phyloP scores from a whole-genome alignment of 2,888 invertebrate genomes.

The Caenorhabditis uteleia region DNA sequence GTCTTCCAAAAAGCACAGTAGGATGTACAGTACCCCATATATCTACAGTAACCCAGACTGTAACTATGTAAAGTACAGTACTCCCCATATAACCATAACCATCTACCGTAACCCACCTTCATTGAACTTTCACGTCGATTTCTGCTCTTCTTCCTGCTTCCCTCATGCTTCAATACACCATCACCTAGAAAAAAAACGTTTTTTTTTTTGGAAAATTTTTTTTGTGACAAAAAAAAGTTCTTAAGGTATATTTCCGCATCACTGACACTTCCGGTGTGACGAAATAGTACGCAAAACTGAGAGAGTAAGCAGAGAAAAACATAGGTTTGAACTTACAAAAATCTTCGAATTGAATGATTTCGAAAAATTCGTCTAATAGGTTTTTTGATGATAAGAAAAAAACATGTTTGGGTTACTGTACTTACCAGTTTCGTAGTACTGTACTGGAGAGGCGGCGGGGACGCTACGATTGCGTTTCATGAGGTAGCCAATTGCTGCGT shows the following conservation, averaged over 20 bases:
- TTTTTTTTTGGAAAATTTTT: slow-evolving; percentile 1
- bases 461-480: slow-evolving; percentile 59
- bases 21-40: no score
- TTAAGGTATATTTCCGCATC: no score
- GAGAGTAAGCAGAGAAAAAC: no score
- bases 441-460: slow-evolving; percentile 47
- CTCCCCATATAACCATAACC: no score
- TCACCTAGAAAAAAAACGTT: slow-evolving; percentile 20
- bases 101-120: slow-evolving; percentile 24
- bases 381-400: background rate
- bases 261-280: no score
- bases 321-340: slow-evolving; percentile 19
- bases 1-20: no score
- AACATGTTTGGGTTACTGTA: no score
- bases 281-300: no score
- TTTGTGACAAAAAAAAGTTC: no score
- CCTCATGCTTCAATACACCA: slow-evolving; percentile 41
- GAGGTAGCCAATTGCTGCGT: slow-evolving; percentile 67
- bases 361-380: slow-evolving; percentile 18
- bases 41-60: no score
- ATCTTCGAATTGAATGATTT: slow-evolving; percentile 18
- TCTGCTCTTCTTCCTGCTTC: slow-evolving; percentile 37
- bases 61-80: no score
- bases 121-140: slow-evolving; percentile 35
- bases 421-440: slow-evolving; percentile 52